Base-by-base conservation (phyloP, 1,140 invertebrate genomes). In the Pinna nobilis region DNA sequence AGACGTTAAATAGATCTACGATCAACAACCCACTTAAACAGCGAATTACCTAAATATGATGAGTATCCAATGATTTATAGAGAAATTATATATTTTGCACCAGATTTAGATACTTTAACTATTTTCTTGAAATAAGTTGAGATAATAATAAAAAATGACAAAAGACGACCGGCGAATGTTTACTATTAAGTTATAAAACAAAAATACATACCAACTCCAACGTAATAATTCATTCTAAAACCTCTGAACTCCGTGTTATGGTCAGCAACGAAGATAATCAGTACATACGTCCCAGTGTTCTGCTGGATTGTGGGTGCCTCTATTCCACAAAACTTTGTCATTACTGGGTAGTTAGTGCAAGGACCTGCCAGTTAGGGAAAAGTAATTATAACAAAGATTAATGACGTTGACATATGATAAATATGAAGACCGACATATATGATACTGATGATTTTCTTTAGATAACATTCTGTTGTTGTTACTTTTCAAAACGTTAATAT, bases 191-290 rank as follows among this genome's bases (percentile, higher is more conserved):
- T 20, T 28, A 2, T 11, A 15, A 44, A 25, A 25, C n/a, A 28
- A 50, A 6, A 20, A 59, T n/a, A n/a, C n/a, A n/a, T 30, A 70
- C 68, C 59, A 44, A 47, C 28, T 37, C 20, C 15, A 35, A 74
- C 25, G 41, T 68, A 67, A 39, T 74, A 74, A 2, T 65, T 60
- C 11, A 74, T 68, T 23, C 65, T 60, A 39, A 74, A 74, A n/a
- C 72, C 72, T 61, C 30, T 68, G 57, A 67, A 74, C 3, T 69
- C 18, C 1, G 20, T 23, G 11, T 44, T 47, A 20, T 20, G 2
- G 37, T 74, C 72, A 1, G 65, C 63, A 5, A 28, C 30, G 41
- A 74, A 74, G 1, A 18, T 44, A 35, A 69, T 39, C 5, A 68
- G 47, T 13, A 69, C 65, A 55, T 74, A 74, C 7, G 57, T 23